Conservation (phyloP, 2,113 vertebrate genomes). For the Megaptera novaeangliae region DNA sequence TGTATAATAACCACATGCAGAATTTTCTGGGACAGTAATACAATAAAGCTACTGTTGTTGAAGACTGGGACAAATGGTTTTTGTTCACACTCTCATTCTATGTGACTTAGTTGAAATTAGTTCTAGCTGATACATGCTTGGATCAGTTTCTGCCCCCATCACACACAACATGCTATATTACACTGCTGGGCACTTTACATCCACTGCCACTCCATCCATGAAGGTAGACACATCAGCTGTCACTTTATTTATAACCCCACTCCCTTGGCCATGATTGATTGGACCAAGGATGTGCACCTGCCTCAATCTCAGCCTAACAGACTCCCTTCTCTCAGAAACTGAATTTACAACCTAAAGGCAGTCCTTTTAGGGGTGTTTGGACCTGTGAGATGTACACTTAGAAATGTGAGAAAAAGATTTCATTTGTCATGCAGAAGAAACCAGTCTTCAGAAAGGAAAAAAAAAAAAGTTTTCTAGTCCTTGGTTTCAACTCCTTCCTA, state of each 20-base stretch:
- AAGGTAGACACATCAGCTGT: neutral
- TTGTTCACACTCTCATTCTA: neutral
- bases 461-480: neutral
- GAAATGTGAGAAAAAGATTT: neutral
- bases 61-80: neutral
- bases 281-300: neutral
- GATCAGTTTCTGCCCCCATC: neutral
- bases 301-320: neutral
- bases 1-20: constrained; percentile 45
- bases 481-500: neutral
- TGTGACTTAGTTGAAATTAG: neutral
- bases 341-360: neutral
- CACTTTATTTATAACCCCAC: neutral
- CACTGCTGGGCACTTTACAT: neutral
- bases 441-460: neutral
- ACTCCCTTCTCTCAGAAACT: neutral
- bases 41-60: neutral
- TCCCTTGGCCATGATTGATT: neutral
- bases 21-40: neutral
- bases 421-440: neutral
- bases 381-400: neutral
- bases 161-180: neutral
- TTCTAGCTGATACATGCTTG: neutral
- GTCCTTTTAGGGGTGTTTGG: neutral
- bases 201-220: neutral